These are phyloP conservation scores for Nematopogon swammerdamellus DNA, from an alignment of 2,888 invertebrate genomes.

Conservation along the genomic window DNA sequence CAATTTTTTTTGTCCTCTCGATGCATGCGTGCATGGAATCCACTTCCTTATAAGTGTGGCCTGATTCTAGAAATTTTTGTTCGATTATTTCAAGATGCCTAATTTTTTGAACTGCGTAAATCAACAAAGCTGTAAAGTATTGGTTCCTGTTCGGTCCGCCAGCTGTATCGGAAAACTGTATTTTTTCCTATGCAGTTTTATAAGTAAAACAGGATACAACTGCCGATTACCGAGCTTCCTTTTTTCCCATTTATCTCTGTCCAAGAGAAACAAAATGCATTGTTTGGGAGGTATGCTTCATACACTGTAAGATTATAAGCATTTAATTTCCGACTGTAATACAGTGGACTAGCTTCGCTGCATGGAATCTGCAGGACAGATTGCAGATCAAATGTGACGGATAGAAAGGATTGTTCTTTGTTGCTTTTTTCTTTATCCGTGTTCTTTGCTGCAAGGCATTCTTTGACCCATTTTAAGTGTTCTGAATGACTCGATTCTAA, in stretches of 20 bases:
- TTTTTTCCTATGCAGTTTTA: background rate
- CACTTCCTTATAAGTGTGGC: background rate
- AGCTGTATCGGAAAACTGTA: slow-evolving; percentile 3
- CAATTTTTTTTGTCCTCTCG: background rate
- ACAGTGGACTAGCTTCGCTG: background rate
- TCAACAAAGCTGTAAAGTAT: background rate
- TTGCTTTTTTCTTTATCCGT: too few species aligned
- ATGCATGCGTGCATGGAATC: background rate
- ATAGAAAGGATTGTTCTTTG: background rate
- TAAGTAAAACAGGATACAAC: slow-evolving; percentile 3
- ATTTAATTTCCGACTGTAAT: background rate
- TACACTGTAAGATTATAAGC: background rate
- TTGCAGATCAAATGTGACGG: background rate
- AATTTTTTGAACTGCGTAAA: slow-evolving; percentile 1
- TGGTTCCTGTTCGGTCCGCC: slow-evolving; percentile 6
- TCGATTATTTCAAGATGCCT: background rate
- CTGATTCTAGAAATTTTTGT: background rate
- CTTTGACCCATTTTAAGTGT: too few species aligned
- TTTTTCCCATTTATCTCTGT: slow-evolving; percentile 5
- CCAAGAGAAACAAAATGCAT: background rate
- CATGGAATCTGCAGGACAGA: background rate
- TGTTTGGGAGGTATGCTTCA: slow-evolving; percentile 5
- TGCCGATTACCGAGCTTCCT: slow-evolving; percentile 6
- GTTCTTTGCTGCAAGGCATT: too few species aligned
- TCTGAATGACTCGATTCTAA: too few species aligned